These are phyloP conservation scores for Darevskia nairensis DNA, from an alignment of 2,797 vertebrate genomes.

Conservation along the genomic window DNA sequence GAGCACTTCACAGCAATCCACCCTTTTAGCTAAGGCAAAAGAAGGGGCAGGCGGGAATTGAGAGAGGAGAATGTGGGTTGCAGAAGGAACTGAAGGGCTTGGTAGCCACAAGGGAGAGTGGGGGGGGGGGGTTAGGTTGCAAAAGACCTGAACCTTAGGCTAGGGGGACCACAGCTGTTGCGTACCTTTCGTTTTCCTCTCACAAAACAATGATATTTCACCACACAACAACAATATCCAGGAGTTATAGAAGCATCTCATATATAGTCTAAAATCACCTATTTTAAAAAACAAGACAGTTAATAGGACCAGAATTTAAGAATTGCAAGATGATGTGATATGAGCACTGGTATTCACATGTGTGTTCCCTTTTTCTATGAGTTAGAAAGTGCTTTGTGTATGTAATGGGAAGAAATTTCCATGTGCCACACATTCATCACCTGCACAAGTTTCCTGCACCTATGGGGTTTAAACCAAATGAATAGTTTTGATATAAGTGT, in stretches of 20 bases:
- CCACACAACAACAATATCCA: not conserved
- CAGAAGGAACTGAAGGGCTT: accelerated
- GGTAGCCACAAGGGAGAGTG: not conserved
- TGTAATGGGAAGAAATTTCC: not conserved
- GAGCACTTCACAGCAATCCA: slow-evolving; percentile 85
- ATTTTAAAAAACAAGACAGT: not conserved
- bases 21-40: slow-evolving; percentile 74
- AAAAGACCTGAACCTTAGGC: not conserved
- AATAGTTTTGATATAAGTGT: not conserved
- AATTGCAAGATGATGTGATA: not conserved
- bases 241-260: not conserved
- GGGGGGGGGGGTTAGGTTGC: not conserved
- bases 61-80: slow-evolving; percentile 25
- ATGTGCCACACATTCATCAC: not conserved
- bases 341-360: not conserved
- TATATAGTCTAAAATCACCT: not conserved
- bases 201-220: slow-evolving; percentile 31
- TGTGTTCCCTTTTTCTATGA: not conserved
- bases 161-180: slow-evolving; percentile 16
- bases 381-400: not conserved
- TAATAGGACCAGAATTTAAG: not conserved
- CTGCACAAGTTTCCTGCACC: not conserved
- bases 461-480: not conserved
- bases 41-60: slow-evolving; percentile 5
- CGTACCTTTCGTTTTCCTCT: slow-evolving; percentile 30